Evolutionary conservation across 2,797 vertebrate species (phyloP).

Genomic region (Sorex maritimensis): DNA sequence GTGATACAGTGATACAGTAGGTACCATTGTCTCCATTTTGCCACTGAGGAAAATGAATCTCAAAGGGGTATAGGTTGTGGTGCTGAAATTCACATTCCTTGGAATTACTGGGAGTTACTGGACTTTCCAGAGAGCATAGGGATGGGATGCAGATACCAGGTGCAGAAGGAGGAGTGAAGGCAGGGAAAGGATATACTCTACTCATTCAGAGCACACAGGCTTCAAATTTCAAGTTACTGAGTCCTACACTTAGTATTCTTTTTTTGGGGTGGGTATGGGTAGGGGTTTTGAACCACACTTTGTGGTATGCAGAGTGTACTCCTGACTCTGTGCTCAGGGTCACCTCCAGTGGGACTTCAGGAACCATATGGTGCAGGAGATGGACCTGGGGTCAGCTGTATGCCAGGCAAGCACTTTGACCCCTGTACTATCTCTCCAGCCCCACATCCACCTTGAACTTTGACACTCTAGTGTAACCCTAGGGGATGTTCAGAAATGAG

Average conservation of each 20-base stretch:
- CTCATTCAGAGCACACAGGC: background rate
- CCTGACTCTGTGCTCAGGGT: too few relatives aligned
- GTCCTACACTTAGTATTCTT: background rate
- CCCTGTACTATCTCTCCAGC: too few relatives aligned
- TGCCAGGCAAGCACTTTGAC: too few relatives aligned
- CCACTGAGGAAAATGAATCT: background rate
- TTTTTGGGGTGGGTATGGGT: background rate
- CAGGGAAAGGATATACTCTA: background rate
- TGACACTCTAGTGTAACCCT: background rate
- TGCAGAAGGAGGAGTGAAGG: conserved; percentile 30
- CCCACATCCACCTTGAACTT: too few relatives aligned
- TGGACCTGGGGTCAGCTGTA: too few relatives aligned
- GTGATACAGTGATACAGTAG: too few relatives aligned
- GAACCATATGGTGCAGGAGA: too few relatives aligned
- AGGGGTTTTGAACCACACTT: too few relatives aligned
- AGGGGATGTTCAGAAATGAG: background rate
- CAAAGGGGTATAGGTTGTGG: background rate
- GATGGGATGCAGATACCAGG: background rate
- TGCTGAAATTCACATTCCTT: background rate
- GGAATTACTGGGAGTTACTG: background rate
- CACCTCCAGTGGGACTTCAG: too few relatives aligned
- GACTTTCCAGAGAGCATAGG: background rate
- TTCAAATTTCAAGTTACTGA: background rate
- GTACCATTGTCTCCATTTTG: conserved; percentile 24
- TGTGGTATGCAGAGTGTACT: too few relatives aligned